Evolutionary conservation across 2,113 vertebrate species (phyloP), one percentile per base, ranked within the genome.

Genomic region (Trematomus loennbergii): DNA sequence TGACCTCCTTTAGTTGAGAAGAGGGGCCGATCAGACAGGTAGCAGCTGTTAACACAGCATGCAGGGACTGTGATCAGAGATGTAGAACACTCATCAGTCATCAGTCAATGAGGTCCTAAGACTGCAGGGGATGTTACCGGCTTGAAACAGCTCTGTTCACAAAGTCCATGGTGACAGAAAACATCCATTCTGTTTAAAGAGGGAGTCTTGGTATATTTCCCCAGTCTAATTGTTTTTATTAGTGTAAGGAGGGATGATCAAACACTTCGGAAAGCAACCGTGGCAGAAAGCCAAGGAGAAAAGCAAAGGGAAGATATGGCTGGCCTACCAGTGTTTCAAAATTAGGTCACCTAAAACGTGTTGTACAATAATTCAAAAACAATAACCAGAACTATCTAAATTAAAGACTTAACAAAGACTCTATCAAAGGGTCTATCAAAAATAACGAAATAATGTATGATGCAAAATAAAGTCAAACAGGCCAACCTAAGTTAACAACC

Each of bases 21-120:
- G 59, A 59, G 16, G 13, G 64, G 66, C 48, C 1, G 5, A 11
- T 73, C 64, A 53, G 83, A 66, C 71, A 69, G 67, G 74, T 81
- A 81, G 63, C 79, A 84, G 69, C 86, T 90, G 78, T 71, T 59
- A 45, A 60, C 69, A 25, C 83, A 84, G 86, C 83, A 36, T 36
- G 36, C 36, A 67, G 64, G 79, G 63, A 76, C 29, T 50, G 66
- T 33, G 72, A 68, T 79, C 66, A 61, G 33, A 62, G 58, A 74
- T 52, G 54, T 61, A 68, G 57, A 59, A 71, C 54, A n/a, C 17
- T 78, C 48, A 59, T 84, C 78, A 82, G 55, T 64, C 77, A 83
- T 84, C 78, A 82, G 60, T 64, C 77, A 83, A 17, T 77, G 55
- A 74, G 61, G 48, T 53, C 12, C 33, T 58, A 22, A 43, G 53